Evolutionary conservation across 2,113 vertebrate genomes (phyloP), one percentile per base, ranked within the genome.

Genomic region (Rhynchomys soricoides): DNA sequence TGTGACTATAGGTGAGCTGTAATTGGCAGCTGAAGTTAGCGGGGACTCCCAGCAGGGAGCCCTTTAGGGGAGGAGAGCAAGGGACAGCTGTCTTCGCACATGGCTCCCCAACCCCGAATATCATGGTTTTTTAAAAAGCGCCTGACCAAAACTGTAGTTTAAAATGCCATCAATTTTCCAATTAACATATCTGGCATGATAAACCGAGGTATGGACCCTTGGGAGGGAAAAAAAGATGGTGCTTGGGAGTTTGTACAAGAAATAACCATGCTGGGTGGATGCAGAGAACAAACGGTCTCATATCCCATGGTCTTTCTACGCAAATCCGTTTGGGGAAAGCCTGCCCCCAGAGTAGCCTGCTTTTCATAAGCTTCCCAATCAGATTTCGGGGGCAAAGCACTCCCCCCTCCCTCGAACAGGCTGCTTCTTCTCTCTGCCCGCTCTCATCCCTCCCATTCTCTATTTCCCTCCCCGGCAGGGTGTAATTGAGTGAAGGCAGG

Each of bases 321-420:
- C 81, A 17, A 34, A 55, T 13, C 64, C 45, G 22, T 8, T 83
- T 3, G 78, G 97, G 96, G 97, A 96, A 97, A 68, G 97, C 79
- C 97, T 96, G 98, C 95, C 98, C 98, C 96, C 2, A 24, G 96
- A 93, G 82, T 93, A 93, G 95, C 89, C 97, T 75, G 96, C 97
- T 94, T 96, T 97, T 19, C 95, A 94, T 66, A 55, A 96, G 96
- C 97, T 92, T 70, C 97, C 98, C 97, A 96, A 70, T 83, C 97
- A 93, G 98, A 98, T 97, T 97, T 94, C 97, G 94, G 96, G 97
- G 91, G 97, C 74, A 90, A 50, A 89, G 97, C 96, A 97, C 97
- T 94, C 95, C 88, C 92, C 71, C 90, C 94, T 68, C 81, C 96
- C 96, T 81, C 86, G 68, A 96, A 94, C 96, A 91, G 97, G 97